Conservation (phyloP, 2,888 invertebrate species). For the Ormyrus pomaceus region DNA sequence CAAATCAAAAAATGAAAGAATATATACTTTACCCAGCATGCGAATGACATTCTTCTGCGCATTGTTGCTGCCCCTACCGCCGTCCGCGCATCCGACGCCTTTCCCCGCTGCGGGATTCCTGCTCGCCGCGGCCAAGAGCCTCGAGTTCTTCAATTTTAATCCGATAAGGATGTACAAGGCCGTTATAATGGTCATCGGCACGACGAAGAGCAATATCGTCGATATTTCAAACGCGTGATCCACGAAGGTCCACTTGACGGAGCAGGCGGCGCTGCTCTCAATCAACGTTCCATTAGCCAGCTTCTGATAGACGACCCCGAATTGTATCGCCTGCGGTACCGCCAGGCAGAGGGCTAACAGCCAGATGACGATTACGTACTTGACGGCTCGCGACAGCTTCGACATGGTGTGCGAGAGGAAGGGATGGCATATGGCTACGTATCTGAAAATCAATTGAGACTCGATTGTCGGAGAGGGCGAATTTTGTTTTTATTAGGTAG, state of each 20-base stretch:
- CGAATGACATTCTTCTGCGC: constrained; percentile 82
- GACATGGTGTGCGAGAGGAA: constrained; percentile 90
- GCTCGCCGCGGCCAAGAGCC: constrained; percentile 76
- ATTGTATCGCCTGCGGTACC: constrained; percentile 88
- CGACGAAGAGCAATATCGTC: constrained; percentile 88
- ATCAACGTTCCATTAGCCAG: constrained; percentile 73
- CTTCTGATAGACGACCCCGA: constrained; percentile 81
- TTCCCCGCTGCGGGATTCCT: constrained; percentile 76
- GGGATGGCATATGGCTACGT: constrained; percentile 77
- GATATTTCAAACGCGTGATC: constrained; percentile 88
- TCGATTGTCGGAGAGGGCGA: no score
- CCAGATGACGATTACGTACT: constrained; percentile 87
- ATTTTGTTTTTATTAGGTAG: no score
- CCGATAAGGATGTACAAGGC: constrained; percentile 89
- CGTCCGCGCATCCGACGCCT: constrained; percentile 78
- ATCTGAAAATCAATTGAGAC: constrained; percentile 57
- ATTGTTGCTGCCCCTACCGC: constrained; percentile 74
- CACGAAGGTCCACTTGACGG: constrained; percentile 79
- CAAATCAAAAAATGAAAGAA: background rate
- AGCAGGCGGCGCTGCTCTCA: constrained; percentile 78
- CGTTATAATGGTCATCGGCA: constrained; percentile 91
- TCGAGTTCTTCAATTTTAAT: constrained; percentile 82
- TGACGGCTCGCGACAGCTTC: constrained; percentile 87
- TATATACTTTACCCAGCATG: constrained; percentile 84
- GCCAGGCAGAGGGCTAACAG: constrained; percentile 84